Conservation (phyloP, 2,888 invertebrate species). For the Nebria brevicollis region DNA sequence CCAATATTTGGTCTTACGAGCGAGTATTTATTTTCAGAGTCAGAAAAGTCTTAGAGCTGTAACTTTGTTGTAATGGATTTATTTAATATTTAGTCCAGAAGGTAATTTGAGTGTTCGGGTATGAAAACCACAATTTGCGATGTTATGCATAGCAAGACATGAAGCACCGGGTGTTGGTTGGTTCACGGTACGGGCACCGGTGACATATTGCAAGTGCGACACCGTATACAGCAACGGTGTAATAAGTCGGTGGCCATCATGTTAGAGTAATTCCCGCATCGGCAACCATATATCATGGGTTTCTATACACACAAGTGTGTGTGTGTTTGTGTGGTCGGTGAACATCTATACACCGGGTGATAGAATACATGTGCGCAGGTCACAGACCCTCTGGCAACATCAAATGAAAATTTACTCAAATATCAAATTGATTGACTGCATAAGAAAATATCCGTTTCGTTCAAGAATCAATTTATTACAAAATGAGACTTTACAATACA, state of each 20-base stretch:
- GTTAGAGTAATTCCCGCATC: neutral
- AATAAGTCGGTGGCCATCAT: constrained; percentile 1
- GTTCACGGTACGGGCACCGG: neutral
- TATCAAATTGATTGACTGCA: neutral
- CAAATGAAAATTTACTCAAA: neutral
- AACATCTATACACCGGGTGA: neutral
- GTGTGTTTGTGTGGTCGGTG: neutral
- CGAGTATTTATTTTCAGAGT: too few relatives aligned
- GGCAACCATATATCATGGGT: neutral
- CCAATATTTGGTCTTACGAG: too few relatives aligned
- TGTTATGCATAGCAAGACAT: neutral
- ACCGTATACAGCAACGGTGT: neutral
- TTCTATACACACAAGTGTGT: neutral
- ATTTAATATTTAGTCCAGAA: too few relatives aligned
- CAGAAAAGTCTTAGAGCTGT: too few relatives aligned
- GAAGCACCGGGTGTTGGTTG: neutral
- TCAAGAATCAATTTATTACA: neutral
- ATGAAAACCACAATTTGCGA: neutral
- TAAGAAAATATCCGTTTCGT: too few relatives aligned
- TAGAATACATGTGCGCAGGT: neutral
- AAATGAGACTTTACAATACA: neutral
- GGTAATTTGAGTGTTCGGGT: too few relatives aligned
- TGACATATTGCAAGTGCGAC: neutral
- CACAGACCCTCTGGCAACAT: neutral
- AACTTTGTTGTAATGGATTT: too few relatives aligned